These are phyloP conservation scores for Apocrypta bakeri DNA, from an alignment of 1,140 invertebrate species.

Conservation along the genomic window DNA sequence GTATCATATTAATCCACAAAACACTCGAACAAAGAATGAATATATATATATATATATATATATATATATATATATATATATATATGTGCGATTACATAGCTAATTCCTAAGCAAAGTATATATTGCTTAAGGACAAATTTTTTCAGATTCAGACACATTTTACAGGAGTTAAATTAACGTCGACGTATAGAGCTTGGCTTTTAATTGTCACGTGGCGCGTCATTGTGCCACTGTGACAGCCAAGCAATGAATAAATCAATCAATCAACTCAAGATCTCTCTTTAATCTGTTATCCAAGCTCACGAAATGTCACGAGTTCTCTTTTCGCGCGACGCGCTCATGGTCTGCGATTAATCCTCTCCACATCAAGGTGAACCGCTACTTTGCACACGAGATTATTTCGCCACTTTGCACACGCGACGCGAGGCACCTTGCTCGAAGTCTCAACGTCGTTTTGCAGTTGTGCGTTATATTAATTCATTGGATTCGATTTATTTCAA, in stretches of 20 bases:
- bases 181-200: not conserved
- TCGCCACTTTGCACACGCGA: constrained; percentile 17
- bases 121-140: not conserved
- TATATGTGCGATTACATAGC: too few species aligned
- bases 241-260: constrained; percentile 37
- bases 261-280: constrained; percentile 24
- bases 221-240: too few species aligned
- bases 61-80: too few species aligned
- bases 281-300: constrained; percentile 10
- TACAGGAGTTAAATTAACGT: constrained; percentile 21
- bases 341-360: constrained; percentile 8
- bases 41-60: too few species aligned
- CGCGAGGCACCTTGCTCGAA: not conserved
- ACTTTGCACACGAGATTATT: constrained; percentile 9
- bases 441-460: not conserved
- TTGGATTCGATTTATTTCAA: not conserved
- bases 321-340: not conserved
- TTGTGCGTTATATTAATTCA: constrained; percentile 4
- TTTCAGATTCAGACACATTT: too few species aligned
- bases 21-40: too few species aligned
- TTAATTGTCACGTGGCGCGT: constrained; percentile 9
- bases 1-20: too few species aligned
- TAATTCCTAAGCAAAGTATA: too few species aligned
- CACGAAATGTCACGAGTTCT: not conserved
- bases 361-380: constrained; percentile 27